Percentiles rank a stretch among this genome's conserved stretches.
These are phyloP conservation scores for Drosophila elegans DNA, from an alignment of 1,140 invertebrate species.

Conservation along the genomic window DNA sequence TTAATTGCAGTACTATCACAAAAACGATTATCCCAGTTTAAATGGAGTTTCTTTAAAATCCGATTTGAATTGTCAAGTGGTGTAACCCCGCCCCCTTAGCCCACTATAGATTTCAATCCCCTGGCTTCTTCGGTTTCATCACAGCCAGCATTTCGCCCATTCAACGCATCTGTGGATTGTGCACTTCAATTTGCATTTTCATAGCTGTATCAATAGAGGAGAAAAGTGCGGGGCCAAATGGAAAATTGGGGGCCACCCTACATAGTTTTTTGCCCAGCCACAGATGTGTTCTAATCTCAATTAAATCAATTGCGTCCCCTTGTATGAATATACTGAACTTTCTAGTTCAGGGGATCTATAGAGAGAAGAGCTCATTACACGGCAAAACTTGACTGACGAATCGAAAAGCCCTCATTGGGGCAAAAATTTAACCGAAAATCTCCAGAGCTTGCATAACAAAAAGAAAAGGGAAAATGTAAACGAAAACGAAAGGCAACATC, in stretches of 20 bases:
- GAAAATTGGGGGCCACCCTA: not conserved
- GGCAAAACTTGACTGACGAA: constrained; percentile 1
- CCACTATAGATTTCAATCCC: constrained; percentile 1
- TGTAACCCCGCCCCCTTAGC: constrained; percentile 1
- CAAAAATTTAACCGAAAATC: constrained; percentile 20
- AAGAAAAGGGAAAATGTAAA: not conserved
- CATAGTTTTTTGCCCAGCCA: constrained; percentile 7
- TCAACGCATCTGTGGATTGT: constrained; percentile 40
- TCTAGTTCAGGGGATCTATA: not conserved
- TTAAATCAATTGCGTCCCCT: constrained; percentile 47
- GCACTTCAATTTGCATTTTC: constrained; percentile 59
- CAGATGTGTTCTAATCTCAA: constrained; percentile 47
- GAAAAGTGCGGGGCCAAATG: not conserved
- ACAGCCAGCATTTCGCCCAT: constrained; percentile 11
- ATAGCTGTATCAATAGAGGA: constrained; percentile 38
- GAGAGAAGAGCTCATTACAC: constrained; percentile 25
- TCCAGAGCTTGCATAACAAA: not conserved
- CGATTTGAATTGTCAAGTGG: constrained; percentile 17
- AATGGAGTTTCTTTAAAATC: constrained; percentile 7
- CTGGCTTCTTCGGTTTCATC: constrained; percentile 21
- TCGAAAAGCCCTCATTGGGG: not conserved
- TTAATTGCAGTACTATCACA: not conserved
- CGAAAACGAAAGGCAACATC: constrained; percentile 12
- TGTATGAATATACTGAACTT: not conserved
- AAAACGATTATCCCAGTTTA: constrained; percentile 10